A percentile compares a stretch with the other conserved stretches of the same genome.
These are phyloP conservation scores for Oligia fasciuncula DNA, from an alignment of 2,888 invertebrate genomes.

Conservation along the genomic window DNA sequence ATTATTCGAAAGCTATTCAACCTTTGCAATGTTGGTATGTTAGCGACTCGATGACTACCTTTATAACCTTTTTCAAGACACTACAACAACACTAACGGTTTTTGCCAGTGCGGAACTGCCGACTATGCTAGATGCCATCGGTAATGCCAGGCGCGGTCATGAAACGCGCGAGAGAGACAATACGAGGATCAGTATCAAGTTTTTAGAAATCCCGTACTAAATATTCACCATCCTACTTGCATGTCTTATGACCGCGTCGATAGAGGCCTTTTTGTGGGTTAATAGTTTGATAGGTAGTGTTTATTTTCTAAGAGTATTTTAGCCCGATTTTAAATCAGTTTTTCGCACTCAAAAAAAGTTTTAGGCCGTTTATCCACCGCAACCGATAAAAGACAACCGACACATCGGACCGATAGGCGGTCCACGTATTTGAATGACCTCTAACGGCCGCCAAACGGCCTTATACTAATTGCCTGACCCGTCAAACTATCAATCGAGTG, in stretches of 20 bases:
- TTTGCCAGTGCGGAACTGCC: background rate
- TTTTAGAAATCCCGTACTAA: background rate
- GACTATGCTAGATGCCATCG: background rate
- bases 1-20: constrained; percentile 32
- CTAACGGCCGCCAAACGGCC: background rate
- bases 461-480: too few relatives aligned
- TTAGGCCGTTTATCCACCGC: background rate
- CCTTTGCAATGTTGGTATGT: constrained; percentile 49
- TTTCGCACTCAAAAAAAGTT: background rate
- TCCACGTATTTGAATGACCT: background rate
- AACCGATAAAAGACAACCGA: background rate
- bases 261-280: background rate
- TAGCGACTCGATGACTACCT: constrained; percentile 16
- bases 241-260: constrained; percentile 6
- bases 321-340: background rate
- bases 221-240: background rate
- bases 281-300: background rate
- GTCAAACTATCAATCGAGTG: background rate
- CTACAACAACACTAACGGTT: background rate
- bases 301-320: background rate
- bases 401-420: too few relatives aligned
- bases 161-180: background rate
- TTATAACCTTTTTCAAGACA: constrained; percentile 2
- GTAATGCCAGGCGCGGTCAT: background rate
- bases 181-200: background rate